A percentile compares a stretch with the other conserved stretches of the same genome.
Conservation (phyloP, 2,888 invertebrate species). For the Lasioglossum marginatum region DNA sequence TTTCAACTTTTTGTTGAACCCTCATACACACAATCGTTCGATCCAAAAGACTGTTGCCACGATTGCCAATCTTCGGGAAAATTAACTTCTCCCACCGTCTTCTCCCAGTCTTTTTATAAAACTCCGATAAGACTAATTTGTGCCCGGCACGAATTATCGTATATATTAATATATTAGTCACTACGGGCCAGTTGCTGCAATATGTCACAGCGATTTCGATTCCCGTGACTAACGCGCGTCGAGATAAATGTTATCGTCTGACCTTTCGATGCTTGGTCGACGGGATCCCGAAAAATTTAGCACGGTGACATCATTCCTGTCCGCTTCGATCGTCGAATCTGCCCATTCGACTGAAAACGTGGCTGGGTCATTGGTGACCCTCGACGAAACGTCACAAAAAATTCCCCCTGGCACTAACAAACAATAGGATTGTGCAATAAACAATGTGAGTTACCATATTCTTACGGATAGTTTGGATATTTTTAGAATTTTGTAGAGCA, state of each 20-base stretch:
- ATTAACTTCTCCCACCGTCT: neutral
- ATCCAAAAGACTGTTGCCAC: neutral
- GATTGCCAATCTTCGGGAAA: neutral
- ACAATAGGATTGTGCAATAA: no score
- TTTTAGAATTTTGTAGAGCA: neutral
- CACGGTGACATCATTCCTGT: neutral
- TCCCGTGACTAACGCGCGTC: constrained; percentile 14
- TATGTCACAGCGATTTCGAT: constrained; percentile 18
- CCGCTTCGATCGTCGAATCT: neutral
- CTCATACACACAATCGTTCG: neutral
- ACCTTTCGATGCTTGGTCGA: constrained; percentile 9
- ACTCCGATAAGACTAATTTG: neutral
- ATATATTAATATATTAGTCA: constrained; percentile 5
- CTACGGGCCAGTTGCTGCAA: constrained; percentile 1
- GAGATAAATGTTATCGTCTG: constrained; percentile 20
- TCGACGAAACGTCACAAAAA: neutral
- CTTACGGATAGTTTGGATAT: neutral
- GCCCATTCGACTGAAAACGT: neutral
- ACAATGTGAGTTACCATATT: neutral
- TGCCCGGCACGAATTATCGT: neutral
- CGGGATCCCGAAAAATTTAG: neutral
- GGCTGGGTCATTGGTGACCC: neutral
- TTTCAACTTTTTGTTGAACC: neutral
- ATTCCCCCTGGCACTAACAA: neutral
- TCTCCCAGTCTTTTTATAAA: neutral